Percentiles rank a stretch among this genome's conserved stretches.
Conservation (phyloP, 2,888 invertebrate genomes). For the Morpho helenor region DNA sequence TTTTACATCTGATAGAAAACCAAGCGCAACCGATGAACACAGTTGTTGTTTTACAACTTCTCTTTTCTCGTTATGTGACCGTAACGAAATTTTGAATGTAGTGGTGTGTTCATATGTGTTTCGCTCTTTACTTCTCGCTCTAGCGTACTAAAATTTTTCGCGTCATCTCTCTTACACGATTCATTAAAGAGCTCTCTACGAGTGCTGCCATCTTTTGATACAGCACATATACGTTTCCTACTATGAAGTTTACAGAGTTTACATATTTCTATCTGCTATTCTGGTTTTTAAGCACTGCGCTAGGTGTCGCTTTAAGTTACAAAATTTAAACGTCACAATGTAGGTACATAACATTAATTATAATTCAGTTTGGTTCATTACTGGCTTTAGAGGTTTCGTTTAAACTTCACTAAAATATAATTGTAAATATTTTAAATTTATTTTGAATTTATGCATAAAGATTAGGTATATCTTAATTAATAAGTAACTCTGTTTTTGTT, state of each 20-base stretch:
- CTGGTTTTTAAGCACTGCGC: constrained; percentile 1
- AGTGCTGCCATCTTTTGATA: constrained; percentile 50
- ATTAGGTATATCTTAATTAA: too few species aligned
- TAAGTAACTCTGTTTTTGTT: too few species aligned
- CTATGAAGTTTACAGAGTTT: neutral
- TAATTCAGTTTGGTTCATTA: too few species aligned
- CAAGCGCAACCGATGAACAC: constrained; percentile 44
- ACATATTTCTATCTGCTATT: neutral
- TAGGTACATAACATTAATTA: too few species aligned
- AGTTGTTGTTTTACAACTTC: constrained; percentile 78
- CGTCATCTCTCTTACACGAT: constrained; percentile 45
- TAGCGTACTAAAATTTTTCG: constrained; percentile 29
- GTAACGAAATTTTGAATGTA: constrained; percentile 53
- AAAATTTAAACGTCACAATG: too few species aligned
- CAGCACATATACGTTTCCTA: neutral
- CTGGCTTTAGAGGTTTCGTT: too few species aligned
- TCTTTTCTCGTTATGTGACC: constrained; percentile 73
- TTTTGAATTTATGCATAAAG: too few species aligned
- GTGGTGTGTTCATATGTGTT: constrained; percentile 38
- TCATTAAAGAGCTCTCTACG: constrained; percentile 38
- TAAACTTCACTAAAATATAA: too few species aligned
- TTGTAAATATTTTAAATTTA: too few species aligned
- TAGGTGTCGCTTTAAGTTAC: constrained; percentile 14
- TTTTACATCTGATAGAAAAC: constrained; percentile 79
- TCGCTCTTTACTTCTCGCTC: constrained; percentile 35